Percentiles rank a stretch among this genome's conserved stretches.
Conservation (phyloP, 2,888 invertebrate species). For the Chaitophorus viminalis region DNA sequence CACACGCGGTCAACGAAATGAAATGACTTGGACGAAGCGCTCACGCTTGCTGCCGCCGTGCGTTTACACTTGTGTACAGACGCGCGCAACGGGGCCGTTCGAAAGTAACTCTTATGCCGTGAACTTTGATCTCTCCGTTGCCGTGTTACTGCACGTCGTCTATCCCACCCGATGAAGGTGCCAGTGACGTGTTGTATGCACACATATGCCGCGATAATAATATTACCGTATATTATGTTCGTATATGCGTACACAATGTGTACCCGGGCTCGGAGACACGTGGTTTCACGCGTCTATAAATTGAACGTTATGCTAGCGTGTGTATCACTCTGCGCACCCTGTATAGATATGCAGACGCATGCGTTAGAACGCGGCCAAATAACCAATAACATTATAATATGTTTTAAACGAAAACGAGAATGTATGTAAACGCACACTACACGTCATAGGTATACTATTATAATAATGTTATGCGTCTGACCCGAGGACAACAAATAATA, state of each 20-base stretch:
- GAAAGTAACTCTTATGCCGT: constrained; percentile 45
- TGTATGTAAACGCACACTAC: too few species aligned
- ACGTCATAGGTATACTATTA: too few species aligned
- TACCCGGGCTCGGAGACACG: too few species aligned
- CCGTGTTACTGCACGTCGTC: neutral
- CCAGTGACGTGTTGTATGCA: neutral
- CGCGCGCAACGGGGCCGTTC: constrained; percentile 12
- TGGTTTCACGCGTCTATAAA: too few species aligned
- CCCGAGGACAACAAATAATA: too few species aligned
- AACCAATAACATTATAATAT: neutral
- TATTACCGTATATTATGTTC: too few species aligned
- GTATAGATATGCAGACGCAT: too few species aligned
- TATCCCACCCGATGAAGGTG: neutral
- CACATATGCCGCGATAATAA: neutral
- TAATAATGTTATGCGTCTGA: too few species aligned
- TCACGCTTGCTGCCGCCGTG: too few species aligned
- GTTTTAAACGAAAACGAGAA: neutral
- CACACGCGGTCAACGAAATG: neutral
- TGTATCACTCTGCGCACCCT: too few species aligned
- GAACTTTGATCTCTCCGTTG: constrained; percentile 29
- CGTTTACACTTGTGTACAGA: neutral
- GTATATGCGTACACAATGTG: too few species aligned
- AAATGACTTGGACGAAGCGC: neutral
- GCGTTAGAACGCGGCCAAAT: neutral
- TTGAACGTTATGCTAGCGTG: too few species aligned